Conservation (phyloP, 2,113 vertebrate genomes). For the Lutjanus erythropterus region DNA sequence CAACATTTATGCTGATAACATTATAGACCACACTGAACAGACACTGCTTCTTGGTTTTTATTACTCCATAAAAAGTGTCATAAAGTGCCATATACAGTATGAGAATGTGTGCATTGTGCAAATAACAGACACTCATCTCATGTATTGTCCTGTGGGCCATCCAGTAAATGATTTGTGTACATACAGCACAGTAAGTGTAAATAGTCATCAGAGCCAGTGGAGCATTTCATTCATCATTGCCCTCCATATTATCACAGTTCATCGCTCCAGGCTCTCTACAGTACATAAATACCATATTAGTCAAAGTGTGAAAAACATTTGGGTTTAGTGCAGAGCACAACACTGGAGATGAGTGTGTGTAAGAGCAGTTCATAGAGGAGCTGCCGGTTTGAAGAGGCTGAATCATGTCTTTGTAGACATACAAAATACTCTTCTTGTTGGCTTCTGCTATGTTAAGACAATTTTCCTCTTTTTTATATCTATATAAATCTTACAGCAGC, state of each 20-base stretch:
- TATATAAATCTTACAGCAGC: not conserved
- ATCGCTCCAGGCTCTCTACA: constrained; percentile 24
- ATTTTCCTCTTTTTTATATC: not conserved
- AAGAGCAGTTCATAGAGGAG: not conserved
- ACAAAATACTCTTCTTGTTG: not conserved
- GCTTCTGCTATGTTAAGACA: not conserved
- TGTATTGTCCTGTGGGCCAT: not conserved
- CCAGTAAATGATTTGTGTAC: not conserved
- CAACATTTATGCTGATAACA: too few relatives aligned
- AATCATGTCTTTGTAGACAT: constrained; percentile 14
- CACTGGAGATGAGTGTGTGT: not conserved
- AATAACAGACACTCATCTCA: not conserved
- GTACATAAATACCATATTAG: constrained; percentile 31
- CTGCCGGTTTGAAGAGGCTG: not conserved
- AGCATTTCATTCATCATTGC: constrained; percentile 42
- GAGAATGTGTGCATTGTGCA: not conserved
- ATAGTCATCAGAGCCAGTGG: constrained; percentile 9
- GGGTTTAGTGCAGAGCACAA: constrained; percentile 10
- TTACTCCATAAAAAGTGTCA: not conserved
- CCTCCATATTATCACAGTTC: constrained; percentile 15
- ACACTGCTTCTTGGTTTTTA: not conserved
- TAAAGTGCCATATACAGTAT: not conserved
- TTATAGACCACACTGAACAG: not conserved
- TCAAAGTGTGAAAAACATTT: constrained; percentile 29
- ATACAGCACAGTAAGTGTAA: not conserved